phyloP scores from a whole-genome alignment of 2,888 invertebrate species.

The Neoaliturus tenellus region DNA sequence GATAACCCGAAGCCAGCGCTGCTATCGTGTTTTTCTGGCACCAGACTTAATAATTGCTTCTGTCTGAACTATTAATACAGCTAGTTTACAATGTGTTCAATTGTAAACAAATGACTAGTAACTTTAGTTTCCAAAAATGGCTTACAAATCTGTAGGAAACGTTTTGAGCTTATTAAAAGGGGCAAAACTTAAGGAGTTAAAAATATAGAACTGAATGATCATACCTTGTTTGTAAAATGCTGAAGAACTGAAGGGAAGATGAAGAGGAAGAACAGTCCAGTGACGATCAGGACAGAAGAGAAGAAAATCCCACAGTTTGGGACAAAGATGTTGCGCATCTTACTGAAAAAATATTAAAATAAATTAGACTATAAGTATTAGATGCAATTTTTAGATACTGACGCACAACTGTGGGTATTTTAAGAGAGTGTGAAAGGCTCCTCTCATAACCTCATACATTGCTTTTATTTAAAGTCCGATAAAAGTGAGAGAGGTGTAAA shows the following conservation, averaged over 20 bases:
- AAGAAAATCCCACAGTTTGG: constrained; percentile 18
- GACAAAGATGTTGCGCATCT: constrained; percentile 13
- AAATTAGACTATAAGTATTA: too few species aligned
- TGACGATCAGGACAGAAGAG: constrained; percentile 11
- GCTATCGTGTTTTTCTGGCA: neutral
- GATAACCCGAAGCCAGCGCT: neutral
- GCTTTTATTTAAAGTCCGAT: too few species aligned
- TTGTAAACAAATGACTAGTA: neutral
- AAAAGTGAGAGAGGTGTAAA: too few species aligned
- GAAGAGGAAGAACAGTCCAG: constrained; percentile 25
- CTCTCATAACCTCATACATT: too few species aligned
- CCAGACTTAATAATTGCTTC: neutral
- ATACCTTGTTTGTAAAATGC: constrained; percentile 12
- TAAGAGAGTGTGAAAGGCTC: too few species aligned
- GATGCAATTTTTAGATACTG: too few species aligned
- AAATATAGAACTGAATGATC: neutral
- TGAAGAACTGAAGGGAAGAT: constrained; percentile 4
- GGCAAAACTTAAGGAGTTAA: too few species aligned
- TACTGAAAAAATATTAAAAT: constrained; percentile 3
- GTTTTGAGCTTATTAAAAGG: too few species aligned
- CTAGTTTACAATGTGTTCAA: neutral
- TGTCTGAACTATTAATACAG: neutral
- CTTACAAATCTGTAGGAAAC: too few species aligned
- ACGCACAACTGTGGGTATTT: too few species aligned
- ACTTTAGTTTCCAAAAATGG: neutral